Evolutionary conservation across 2,797 vertebrate genomes (phyloP), one percentile per base, ranked within the genome.

Genomic region (Danio jaintianensis): DNA sequence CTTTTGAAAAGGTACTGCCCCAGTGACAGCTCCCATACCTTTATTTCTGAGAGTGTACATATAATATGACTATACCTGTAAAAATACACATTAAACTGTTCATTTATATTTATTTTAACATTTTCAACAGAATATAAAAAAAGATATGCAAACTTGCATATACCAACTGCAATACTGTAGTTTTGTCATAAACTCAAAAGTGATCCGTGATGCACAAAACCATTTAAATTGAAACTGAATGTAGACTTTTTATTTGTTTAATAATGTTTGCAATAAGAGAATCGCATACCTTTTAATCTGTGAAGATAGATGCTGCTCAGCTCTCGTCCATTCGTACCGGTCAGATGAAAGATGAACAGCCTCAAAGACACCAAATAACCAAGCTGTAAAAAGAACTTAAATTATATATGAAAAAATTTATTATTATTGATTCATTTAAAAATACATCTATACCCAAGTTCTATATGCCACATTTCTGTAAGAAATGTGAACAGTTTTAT

Each of bases 341-440:
- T 85, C 63, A 91, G 75, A 42, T 90, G 77, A 85, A 90, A 90
- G 72, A 88, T 42, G 85, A 91, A 85, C 78, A 91, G 75, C 18
- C 90, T 89, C 89, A 92, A 85, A 89, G 92, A 91, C 80, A 88
- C 85, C 86, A 94, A 86, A 88, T 92, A 89, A 78, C 84, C 89
- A 88, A 89, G 66, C 92, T 92, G 86, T 85, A 68, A 86, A 90
- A 81, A 90, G 79, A 82, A 63, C 3, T 29, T 20, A 48, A 18
- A 11, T 3, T 16, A 56, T n/a, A 29, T 1, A 74, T 13, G 15
- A 6, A 4, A 9, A n/a, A n/a, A n/a, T n/a, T n/a, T n/a, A 29
- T 29, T 29, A 29, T 29, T 29, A 29, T 29, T 29, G 29, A 1
- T 29, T 29, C 29, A 29, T 29, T 29, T 29, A 29, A 29, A 1